Base-by-base conservation (phyloP, 1,140 invertebrate species). In the Penaeus indicus region DNA sequence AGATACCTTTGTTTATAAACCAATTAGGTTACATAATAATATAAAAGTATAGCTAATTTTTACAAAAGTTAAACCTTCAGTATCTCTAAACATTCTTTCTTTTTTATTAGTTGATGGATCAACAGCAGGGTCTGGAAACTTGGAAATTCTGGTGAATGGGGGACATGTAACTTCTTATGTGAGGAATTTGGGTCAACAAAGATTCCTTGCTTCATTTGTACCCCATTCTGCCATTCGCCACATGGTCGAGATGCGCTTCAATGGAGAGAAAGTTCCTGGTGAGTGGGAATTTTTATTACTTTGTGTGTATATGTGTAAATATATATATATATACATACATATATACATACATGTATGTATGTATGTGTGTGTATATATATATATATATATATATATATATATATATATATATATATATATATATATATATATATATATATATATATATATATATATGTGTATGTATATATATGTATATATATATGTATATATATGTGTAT, bases 141-240 rank as follows among this genome's bases (percentile, higher is more conserved):
- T 99, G 90, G 98, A 99, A 93, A 97, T 99, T 87, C 94, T 99
- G 84, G 98, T 99, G 0, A 99, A 99, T 92, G 97, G 97, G 75
- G 97, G 98, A 18, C 95, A 97, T 84, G 98, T 99, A 22, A 97
- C 97, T 0, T 98, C 97, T 91, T 97, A 97, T 86, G 98, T 99
- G 0, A 95, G 96, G 91, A 97, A 97, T 90, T 94, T 98, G n/a
- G 97, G 97, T 69, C 96, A 96, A 89, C 97, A 99, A 92, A 94
- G 96, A 91, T 95, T 94, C 78, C 69, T 88, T 38, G 98, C 97
- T 22, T 96, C 97, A 3, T 99, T 99, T 92, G 97, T 97, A 62
- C 97, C 98, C 0, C 96, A 97, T 91, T 95, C 97, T 92, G 94
- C 96, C 19, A 95, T 97, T 38, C 95, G 95, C 42, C 97, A 99